phyloP scores from a whole-genome alignment of 2,888 invertebrate genomes.

The Eueremaeus valkanovi region DNA sequence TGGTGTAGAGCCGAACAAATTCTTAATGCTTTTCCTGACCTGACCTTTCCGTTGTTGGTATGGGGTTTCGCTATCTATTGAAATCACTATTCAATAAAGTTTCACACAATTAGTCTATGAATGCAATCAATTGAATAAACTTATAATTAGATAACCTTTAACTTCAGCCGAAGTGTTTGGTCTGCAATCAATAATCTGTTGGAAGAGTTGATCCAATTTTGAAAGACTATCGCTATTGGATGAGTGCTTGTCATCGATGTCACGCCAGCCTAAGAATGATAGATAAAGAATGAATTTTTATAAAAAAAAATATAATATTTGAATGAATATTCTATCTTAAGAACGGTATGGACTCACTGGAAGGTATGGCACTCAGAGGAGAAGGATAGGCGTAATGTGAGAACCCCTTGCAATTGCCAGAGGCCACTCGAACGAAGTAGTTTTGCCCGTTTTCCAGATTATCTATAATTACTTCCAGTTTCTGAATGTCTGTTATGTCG shows the following conservation, averaged over 20 bases:
- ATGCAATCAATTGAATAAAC: background rate
- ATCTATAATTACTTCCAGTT: slow-evolving; percentile 61
- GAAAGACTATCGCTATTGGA: slow-evolving; percentile 51
- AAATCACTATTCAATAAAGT: slow-evolving; percentile 29
- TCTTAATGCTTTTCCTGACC: slow-evolving; percentile 73
- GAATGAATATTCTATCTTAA: too few relatives aligned
- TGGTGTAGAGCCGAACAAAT: slow-evolving; percentile 89
- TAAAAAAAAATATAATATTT: background rate
- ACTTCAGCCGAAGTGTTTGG: slow-evolving; percentile 64
- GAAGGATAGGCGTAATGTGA: slow-evolving; percentile 70
- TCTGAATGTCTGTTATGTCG: slow-evolving; percentile 66
- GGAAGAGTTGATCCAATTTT: slow-evolving; percentile 69
- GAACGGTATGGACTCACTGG: slow-evolving; percentile 80
- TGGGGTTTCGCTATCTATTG: slow-evolving; percentile 57
- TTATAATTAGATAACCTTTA: slow-evolving; percentile 49
- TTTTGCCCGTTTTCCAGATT: slow-evolving; percentile 76
- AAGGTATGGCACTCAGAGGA: slow-evolving; percentile 80
- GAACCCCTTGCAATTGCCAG: slow-evolving; percentile 89
- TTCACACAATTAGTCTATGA: background rate
- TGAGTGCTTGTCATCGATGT: slow-evolving; percentile 67
- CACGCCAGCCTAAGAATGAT: slow-evolving; percentile 69
- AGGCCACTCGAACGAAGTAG: slow-evolving; percentile 85
- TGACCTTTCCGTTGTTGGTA: slow-evolving; percentile 63
- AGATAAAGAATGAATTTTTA: slow-evolving; percentile 34
- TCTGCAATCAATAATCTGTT: slow-evolving; percentile 62